Evolutionary conservation across 2,797 vertebrate species (phyloP).

Genomic region (Hypotaenidia okinawae): DNA sequence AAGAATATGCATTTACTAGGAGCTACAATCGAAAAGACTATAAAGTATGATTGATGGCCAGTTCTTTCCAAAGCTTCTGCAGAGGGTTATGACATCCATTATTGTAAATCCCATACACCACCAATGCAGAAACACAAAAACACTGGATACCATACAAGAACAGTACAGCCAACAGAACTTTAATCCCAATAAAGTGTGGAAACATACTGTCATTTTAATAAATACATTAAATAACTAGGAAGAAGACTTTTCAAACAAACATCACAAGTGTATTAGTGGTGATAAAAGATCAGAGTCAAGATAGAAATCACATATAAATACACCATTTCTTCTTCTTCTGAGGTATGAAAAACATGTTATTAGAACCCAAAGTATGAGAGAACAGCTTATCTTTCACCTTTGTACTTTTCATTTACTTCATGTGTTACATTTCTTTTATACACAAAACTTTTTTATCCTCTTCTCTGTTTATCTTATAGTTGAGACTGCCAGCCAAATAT

Average conservation of each 20-base stretch:
- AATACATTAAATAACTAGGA: neutral
- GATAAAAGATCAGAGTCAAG: neutral
- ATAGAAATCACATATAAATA: neutral
- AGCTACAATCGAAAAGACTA: conserved; percentile 17
- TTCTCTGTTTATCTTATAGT: neutral
- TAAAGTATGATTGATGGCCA: conserved; percentile 41
- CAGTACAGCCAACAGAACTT: neutral
- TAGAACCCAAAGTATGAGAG: neutral
- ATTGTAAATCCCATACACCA: conserved; percentile 29
- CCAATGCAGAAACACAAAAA: conserved; percentile 21
- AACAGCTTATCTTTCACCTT: neutral
- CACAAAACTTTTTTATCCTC: neutral
- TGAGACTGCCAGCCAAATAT: neutral
- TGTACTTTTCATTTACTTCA: neutral
- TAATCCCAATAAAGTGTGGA: neutral
- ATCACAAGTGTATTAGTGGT: neutral
- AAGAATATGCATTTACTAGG: conserved; percentile 47
- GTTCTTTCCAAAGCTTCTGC: conserved; percentile 26
- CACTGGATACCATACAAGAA: neutral
- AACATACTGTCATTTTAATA: neutral
- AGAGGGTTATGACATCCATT: conserved; percentile 59
- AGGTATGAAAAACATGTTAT: neutral
- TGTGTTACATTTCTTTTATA: neutral
- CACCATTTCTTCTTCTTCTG: neutral
- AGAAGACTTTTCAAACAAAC: neutral